Evolutionary conservation across 2,113 vertebrate species (phyloP), one percentile per base, ranked within the genome.

Genomic region (Semicossyphus pulcher): DNA sequence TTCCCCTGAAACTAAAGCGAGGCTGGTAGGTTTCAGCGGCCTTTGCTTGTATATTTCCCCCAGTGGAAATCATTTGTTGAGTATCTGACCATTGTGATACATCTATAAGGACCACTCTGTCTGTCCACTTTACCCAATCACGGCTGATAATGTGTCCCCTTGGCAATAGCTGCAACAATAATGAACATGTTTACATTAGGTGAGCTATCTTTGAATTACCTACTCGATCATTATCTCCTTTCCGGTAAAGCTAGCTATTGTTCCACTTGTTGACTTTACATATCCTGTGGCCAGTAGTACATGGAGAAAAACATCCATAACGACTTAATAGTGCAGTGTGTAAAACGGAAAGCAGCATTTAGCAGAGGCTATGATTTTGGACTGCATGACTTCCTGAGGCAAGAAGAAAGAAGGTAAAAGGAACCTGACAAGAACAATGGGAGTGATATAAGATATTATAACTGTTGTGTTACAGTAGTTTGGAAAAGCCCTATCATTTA

Each of bases 241-340:
- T 85, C 81, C 63, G 82, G 62, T 64, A 77, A 89, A 81, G 68
- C 65, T 53, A 68, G 28, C 47, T 59, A 84, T 84, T 91, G 84
- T 86, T 90, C 47, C 74, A 80, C 41, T 63, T 77, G 77, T 83
- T 80, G 83, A 74, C 73, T 70, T 70, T 66, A 45, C 62, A 72
- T 32, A 12, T 45, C 36, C 57, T 65, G 56, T 37, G 31, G 34
- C 52, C 21, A 28, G 48, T 78, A 28, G 37, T 73, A 42, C 58
- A 70, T 23, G 45, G 26, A 68, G 70, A 80, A 86, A 86, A 87
- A 78, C 74, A 70, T 52, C 25, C 64, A 68, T 60, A 69, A 71
- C 61, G 76, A 83, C 81, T 73, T 75, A 61, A 74, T 72, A 60
- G 28, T 15, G 36, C 31, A 32, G 18, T 23, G 68, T 76, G n/a